Evolutionary conservation across 2,888 invertebrate species (phyloP).

Genomic region (Lissonota sp.): DNA sequence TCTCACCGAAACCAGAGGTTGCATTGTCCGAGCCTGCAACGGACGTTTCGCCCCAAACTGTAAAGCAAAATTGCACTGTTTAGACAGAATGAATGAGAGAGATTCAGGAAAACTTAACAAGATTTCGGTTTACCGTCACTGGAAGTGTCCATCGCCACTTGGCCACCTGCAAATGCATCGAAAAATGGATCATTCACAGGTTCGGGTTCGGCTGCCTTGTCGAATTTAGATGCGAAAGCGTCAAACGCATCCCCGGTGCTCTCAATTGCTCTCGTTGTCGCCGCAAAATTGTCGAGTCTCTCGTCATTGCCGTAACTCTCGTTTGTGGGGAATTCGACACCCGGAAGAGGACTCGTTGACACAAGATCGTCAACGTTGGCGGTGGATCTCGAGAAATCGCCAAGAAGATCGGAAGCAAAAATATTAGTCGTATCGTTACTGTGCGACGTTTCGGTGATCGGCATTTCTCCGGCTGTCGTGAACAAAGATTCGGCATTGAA

Average conservation of each 20-base stretch:
- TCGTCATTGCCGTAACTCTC: slow-evolving; percentile 71
- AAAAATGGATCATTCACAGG: slow-evolving; percentile 84
- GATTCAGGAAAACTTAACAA: background rate
- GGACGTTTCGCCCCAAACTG: slow-evolving; percentile 84
- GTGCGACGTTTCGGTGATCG: slow-evolving; percentile 37
- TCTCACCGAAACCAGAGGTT: slow-evolving; percentile 87
- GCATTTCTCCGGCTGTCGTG: slow-evolving; percentile 40
- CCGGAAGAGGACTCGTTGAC: slow-evolving; percentile 74
- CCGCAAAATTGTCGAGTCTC: slow-evolving; percentile 73
- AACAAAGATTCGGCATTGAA: slow-evolving; percentile 66
- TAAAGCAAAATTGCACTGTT: slow-evolving; percentile 42
- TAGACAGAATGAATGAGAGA: background rate
- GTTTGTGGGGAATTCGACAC: slow-evolving; percentile 74
- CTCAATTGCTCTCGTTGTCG: slow-evolving; percentile 75
- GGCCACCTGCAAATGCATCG: slow-evolving; percentile 85
- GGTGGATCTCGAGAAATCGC: slow-evolving; percentile 65
- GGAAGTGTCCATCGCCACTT: slow-evolving; percentile 82
- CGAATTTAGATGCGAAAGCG: slow-evolving; percentile 95
- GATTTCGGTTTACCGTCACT: slow-evolving; percentile 77
- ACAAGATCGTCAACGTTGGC: slow-evolving; percentile 57
- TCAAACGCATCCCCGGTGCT: slow-evolving; percentile 89
- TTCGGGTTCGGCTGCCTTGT: slow-evolving; percentile 87
- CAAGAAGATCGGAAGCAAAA: slow-evolving; percentile 70
- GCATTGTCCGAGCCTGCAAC: slow-evolving; percentile 76
- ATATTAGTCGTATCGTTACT: slow-evolving; percentile 49